Base-by-base conservation (phyloP, 2,888 invertebrate genomes). In the Belgica antarctica region DNA sequence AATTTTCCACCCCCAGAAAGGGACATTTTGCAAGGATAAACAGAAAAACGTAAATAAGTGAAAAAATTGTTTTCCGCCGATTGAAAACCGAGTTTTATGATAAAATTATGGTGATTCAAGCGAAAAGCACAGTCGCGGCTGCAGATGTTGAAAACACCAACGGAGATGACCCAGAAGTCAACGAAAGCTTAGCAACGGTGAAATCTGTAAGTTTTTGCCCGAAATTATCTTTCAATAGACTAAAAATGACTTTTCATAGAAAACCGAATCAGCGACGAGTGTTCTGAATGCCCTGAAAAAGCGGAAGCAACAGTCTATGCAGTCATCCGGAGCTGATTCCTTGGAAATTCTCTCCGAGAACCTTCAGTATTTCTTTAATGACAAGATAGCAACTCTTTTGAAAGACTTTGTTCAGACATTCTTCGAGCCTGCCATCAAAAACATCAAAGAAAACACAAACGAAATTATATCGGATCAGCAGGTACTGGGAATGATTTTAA, bases 391-490 rank as follows among this genome's bases (percentile, higher is more conserved):
- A 15, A 24, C n/a, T 19, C 5, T 66, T 5, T 31, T 66, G 52
- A 66, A 24, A 10, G 52, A 66, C 5, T 66, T 66, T 31, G n/a
- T 66, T 2, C 47, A 66, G 10, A 66, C 46, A 31, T 66, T 66
- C 46, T 66, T 66, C 17, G 28, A 52, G 4, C 66, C 66, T 19
- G 66, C 66, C 12, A 66, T 66, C 8, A 41, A 28, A 52, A 66
- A 66, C 17, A 52, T 66, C 17, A 46, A 52, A 17, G 15, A 66
- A 27, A 66, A 66, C 28, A 66, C 66, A 2, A 46, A 66, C 12
- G 66, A 66, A 7, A 66, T 17, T 12, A 66, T 66, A 12, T 12
- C 27, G 2, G 66, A 46, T 52, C n/a, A 66, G 2, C 66, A 66
- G 52, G 52, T 66, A 24, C 17, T 17, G 4, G 2, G 19, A 52